Evolutionary conservation across 2,888 invertebrate species (phyloP).

Genomic region (Agonopterix arenella): DNA sequence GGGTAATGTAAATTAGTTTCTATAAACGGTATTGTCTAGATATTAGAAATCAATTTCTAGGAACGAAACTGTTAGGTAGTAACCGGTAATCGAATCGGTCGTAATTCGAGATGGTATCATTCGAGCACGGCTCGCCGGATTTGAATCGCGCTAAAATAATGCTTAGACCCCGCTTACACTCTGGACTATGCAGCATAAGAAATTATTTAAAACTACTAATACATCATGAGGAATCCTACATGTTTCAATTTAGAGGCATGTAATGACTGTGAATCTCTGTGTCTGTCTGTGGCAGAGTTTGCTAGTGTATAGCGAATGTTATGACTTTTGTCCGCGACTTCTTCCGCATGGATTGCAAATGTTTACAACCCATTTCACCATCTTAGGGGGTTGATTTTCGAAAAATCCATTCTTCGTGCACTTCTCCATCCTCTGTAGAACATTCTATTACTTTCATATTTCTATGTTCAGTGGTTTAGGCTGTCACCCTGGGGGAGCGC

Average conservation of each 20-base stretch:
- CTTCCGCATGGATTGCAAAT: no score
- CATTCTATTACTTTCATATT: background rate
- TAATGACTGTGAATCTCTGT: no score
- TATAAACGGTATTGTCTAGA: no score
- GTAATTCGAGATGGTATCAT: conserved; percentile 4
- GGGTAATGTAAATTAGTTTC: no score
- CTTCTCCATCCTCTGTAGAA: background rate
- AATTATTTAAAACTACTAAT: no score
- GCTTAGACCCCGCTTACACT: background rate
- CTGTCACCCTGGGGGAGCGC: no score
- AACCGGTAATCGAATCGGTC: background rate
- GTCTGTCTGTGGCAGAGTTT: background rate
- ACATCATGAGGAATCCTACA: no score
- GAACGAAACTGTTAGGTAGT: no score
- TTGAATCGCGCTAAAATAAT: background rate
- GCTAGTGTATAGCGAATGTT: no score
- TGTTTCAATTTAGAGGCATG: no score
- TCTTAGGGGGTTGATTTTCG: background rate
- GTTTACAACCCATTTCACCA: background rate
- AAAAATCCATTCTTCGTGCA: background rate
- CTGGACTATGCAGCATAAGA: no score
- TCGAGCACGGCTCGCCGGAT: background rate
- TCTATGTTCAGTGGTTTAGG: background rate
- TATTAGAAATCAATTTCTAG: no score
- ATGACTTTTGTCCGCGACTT: background rate